Conservation (phyloP, 2,797 vertebrate species). For the Cyprinodon diabolis region DNA sequence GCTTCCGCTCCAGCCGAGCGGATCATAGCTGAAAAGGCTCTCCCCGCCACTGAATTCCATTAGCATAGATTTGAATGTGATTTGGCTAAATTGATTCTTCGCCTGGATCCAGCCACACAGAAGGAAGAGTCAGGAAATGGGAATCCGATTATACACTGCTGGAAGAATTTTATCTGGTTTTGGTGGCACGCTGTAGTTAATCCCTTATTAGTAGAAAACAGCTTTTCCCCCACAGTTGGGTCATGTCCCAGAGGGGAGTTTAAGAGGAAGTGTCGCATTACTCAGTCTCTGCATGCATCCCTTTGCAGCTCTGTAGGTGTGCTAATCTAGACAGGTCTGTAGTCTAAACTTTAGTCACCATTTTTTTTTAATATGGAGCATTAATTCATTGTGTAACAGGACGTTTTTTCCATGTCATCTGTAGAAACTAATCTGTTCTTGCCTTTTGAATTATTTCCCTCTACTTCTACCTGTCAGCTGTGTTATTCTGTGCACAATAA, state of each 20-base stretch:
- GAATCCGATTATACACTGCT: slow-evolving; percentile 17
- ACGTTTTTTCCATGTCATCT: background rate
- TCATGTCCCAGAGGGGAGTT: slow-evolving; percentile 47
- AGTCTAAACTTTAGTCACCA: background rate
- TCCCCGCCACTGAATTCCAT: slow-evolving; percentile 52
- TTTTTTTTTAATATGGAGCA: slow-evolving; percentile 2
- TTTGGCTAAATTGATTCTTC: slow-evolving; percentile 52
- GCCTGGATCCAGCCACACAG: slow-evolving; percentile 35
- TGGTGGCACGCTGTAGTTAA: slow-evolving; percentile 36
- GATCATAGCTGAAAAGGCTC: slow-evolving; percentile 44
- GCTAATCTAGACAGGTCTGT: background rate
- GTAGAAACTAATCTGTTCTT: slow-evolving; percentile 3
- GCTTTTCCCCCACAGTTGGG: slow-evolving; percentile 22
- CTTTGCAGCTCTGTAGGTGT: slow-evolving; percentile 11
- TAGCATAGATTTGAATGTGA: slow-evolving; percentile 68
- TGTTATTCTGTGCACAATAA: background rate
- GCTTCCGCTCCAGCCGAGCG: slow-evolving; percentile 28
- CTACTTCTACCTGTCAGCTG: background rate
- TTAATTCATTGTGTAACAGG: background rate
- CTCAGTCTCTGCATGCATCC: slow-evolving; percentile 40
- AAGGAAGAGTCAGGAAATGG: slow-evolving; percentile 34
- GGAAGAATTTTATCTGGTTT: slow-evolving; percentile 18
- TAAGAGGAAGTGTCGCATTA: slow-evolving; percentile 41
- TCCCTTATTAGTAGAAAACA: slow-evolving; percentile 56
- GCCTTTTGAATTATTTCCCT: background rate